These are phyloP conservation scores for Xerus rutilus DNA, from an alignment of 2,797 vertebrate species.

Conservation along the genomic window DNA sequence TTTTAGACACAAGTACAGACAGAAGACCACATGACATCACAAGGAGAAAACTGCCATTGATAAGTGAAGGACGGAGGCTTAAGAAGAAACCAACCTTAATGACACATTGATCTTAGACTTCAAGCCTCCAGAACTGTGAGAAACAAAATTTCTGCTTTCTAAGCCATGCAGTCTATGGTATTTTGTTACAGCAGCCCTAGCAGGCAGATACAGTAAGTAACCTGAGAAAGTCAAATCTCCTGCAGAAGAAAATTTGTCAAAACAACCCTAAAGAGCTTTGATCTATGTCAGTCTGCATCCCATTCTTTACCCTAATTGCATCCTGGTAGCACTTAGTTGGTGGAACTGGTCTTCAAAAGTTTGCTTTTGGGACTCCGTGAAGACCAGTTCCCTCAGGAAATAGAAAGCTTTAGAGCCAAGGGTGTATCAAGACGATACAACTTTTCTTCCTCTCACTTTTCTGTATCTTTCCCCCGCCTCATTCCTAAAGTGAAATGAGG, in stretches of 20 bases:
- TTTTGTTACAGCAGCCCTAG: not conserved
- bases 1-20: not conserved
- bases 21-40: not conserved
- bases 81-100: not conserved
- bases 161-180: not conserved
- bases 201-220: not conserved
- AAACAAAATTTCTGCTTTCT: not conserved
- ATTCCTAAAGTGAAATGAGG: not conserved
- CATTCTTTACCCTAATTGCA: not conserved
- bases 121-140: not conserved
- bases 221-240: not conserved
- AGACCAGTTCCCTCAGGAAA: not conserved
- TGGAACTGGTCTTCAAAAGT: too few relatives aligned
- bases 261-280: conserved; percentile 18
- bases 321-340: not conserved
- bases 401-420: not conserved
- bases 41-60: not conserved
- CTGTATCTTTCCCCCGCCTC: not conserved
- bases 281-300: not conserved
- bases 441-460: not conserved
- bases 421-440: too few relatives aligned
- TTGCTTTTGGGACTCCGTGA: not conserved
- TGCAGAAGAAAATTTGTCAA: conserved; percentile 19
- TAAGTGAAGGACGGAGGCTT: not conserved
- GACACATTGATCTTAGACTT: not conserved